Evolutionary conservation across 2,797 vertebrate genomes (phyloP).

Genomic region (Xenops minutus): DNA sequence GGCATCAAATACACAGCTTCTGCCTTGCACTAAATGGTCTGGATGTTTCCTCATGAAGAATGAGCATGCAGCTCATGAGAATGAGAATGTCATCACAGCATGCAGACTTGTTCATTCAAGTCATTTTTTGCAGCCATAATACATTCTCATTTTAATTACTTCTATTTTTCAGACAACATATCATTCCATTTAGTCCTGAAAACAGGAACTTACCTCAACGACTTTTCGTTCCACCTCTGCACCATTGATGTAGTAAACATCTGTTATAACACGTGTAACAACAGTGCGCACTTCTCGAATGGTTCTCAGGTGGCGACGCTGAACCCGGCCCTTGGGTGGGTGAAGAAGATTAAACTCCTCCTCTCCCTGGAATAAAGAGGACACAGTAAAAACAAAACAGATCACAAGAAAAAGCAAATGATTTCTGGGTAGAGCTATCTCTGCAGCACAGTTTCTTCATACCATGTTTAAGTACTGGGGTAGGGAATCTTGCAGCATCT

Average conservation of each 20-base stretch:
- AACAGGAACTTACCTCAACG: slow-evolving; percentile 79
- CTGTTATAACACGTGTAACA: slow-evolving; percentile 90
- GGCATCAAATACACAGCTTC: neutral
- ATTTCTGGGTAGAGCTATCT: neutral
- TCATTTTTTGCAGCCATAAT: neutral
- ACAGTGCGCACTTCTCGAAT: slow-evolving; percentile 92
- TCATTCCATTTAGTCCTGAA: neutral
- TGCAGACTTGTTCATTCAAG: neutral
- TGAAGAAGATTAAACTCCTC: slow-evolving; percentile 76
- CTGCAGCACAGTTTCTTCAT: neutral
- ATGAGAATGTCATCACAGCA: neutral
- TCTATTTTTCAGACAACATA: neutral
- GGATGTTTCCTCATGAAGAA: neutral
- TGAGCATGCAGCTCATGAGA: neutral
- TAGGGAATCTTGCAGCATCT: neutral
- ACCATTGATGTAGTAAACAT: slow-evolving; percentile 92
- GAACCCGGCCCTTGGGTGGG: slow-evolving; percentile 70
- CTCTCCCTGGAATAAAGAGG: slow-evolving; percentile 67
- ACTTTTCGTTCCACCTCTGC: slow-evolving; percentile 92
- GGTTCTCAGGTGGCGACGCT: slow-evolving; percentile 87
- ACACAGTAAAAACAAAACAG: neutral
- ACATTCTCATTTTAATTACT: neutral
- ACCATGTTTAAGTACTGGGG: accelerated
- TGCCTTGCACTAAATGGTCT: neutral
- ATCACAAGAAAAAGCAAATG: neutral